Percentiles rank a stretch among this genome's conserved stretches.
Conservation (phyloP, 2,797 vertebrate genomes). For the Brotula barbata region DNA sequence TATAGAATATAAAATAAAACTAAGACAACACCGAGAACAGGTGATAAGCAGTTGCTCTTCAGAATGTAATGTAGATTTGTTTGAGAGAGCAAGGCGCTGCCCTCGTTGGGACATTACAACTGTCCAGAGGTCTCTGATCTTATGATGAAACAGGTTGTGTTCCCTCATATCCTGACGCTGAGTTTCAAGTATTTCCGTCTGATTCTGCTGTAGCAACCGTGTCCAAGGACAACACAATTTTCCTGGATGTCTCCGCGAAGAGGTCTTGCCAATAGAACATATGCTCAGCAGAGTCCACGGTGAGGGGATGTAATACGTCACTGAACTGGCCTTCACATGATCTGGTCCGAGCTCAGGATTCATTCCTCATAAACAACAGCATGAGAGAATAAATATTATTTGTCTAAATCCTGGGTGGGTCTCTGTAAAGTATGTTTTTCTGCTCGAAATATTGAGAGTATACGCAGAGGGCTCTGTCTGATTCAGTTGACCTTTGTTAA, state of each 20-base stretch:
- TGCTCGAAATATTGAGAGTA: conserved; percentile 5
- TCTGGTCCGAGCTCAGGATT: conserved; percentile 45
- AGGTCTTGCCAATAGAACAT: conserved; percentile 57
- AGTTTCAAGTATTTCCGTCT: conserved; percentile 63
- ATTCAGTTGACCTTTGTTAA: conserved; percentile 36
- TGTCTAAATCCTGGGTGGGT: conserved; percentile 5
- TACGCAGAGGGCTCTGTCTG: conserved; percentile 14
- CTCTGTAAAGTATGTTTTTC: neutral
- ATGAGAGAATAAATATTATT: conserved; percentile 50
- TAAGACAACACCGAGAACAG: conserved; percentile 1
- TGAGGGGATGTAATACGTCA: conserved; percentile 43
- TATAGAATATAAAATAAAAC: conserved; percentile 2
- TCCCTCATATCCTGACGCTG: conserved; percentile 52
- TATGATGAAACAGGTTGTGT: conserved; percentile 52
- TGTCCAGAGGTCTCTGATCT: conserved; percentile 35
- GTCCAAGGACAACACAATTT: conserved; percentile 73
- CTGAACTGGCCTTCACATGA: conserved; percentile 28
- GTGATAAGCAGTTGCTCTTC: neutral
- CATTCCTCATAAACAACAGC: conserved; percentile 48
- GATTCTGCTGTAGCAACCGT: conserved; percentile 77
- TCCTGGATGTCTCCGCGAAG: conserved; percentile 51
- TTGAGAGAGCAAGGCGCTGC: conserved; percentile 16
- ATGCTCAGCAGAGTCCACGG: conserved; percentile 56
- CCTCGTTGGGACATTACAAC: conserved; percentile 49
- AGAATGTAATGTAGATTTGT: neutral